phyloP scores from a whole-genome alignment of 2,888 invertebrate species.

The Drosophila imparisetae region DNA sequence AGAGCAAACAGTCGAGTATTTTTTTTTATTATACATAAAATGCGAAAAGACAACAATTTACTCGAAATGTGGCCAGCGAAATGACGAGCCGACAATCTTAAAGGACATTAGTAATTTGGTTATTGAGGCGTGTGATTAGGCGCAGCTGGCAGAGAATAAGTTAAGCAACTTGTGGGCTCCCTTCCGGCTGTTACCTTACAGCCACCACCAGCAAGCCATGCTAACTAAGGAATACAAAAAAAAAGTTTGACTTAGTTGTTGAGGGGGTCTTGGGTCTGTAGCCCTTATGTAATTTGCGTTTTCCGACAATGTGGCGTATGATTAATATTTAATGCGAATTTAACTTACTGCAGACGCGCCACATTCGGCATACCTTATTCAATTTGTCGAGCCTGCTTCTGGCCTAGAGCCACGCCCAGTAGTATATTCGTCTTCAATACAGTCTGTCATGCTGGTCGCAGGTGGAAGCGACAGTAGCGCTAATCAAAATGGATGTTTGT shows the following conservation, averaged over 20 bases:
- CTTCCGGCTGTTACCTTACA: neutral
- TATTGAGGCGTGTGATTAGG: conserved; percentile 56
- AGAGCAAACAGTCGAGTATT: conserved; percentile 38
- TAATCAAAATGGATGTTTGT: conserved; percentile 64
- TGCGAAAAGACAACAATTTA: conserved; percentile 18
- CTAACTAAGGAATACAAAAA: neutral
- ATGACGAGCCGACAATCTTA: conserved; percentile 3
- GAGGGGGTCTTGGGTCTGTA: neutral
- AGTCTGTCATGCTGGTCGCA: neutral
- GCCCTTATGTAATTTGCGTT: neutral
- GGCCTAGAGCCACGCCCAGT: neutral
- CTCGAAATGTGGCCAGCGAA: conserved; percentile 16
- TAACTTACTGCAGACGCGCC: conserved; percentile 15
- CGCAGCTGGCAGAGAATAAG: conserved; percentile 43
- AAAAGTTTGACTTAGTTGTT: neutral
- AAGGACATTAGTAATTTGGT: conserved; percentile 56
- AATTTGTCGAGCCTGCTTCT: conserved; percentile 4
- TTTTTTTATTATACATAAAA: conserved; percentile 37
- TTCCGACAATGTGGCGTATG: conserved; percentile 22
- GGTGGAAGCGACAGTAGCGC: conserved; percentile 4
- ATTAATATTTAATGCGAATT: conserved; percentile 27
- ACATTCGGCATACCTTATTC: conserved; percentile 20
- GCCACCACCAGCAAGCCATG: neutral
- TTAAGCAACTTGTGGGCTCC: conserved; percentile 14
- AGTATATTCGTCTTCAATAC: neutral